Base-by-base conservation (phyloP, 2,113 vertebrate genomes). In the Antigone vipio region DNA sequence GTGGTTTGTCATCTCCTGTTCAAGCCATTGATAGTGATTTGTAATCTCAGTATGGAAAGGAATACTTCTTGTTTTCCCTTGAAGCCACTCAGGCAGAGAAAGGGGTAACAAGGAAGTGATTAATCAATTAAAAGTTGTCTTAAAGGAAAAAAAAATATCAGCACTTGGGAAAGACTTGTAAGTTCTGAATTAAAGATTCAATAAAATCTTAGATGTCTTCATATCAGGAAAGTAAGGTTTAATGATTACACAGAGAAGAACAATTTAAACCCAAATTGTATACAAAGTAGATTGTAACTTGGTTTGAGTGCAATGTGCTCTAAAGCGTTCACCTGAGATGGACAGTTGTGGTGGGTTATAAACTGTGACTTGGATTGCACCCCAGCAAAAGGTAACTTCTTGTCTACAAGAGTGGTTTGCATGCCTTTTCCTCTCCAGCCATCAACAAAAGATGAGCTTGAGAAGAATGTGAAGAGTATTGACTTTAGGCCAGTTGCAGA, bases 101-200 rank as follows among this genome's bases (percentile, higher is more conserved):
- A 95, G 76, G 97, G 92, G 97, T 97, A 97, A 98, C 89, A 95
- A 97, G 77, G 81, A 83, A 76, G 69, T 81, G 91, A 97, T 98
- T 97, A 98, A 95, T 97, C 97, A 97, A 95, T 98, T 97, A 97
- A 94, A 97, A 98, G 95, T 96, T 98, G 91, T 94, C 94, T 97
- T 97, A 88, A 96, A 98, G 94, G 96, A 93, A 95, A 44, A 16
- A 44, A 97, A 97, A 95, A 94, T 93, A 92, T 92, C 93, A 88
- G 17, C 30, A 75, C 86, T 96, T 94, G 3, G 88, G 94, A 96
- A 95, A 97, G 97, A 91, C 96, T 96, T 97, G 73, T 90, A 95
- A 96, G 80, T 97, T 97, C 93, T 94, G 95, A 97, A 98, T 96
- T 96, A 93, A 94, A 97, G 96, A 96, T 97, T 96, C 89, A 95